Percentiles rank a stretch among this genome's conserved stretches.
These are phyloP conservation scores for Neoitamus cyanurus DNA, from an alignment of 2,888 invertebrate species.

Conservation along the genomic window DNA sequence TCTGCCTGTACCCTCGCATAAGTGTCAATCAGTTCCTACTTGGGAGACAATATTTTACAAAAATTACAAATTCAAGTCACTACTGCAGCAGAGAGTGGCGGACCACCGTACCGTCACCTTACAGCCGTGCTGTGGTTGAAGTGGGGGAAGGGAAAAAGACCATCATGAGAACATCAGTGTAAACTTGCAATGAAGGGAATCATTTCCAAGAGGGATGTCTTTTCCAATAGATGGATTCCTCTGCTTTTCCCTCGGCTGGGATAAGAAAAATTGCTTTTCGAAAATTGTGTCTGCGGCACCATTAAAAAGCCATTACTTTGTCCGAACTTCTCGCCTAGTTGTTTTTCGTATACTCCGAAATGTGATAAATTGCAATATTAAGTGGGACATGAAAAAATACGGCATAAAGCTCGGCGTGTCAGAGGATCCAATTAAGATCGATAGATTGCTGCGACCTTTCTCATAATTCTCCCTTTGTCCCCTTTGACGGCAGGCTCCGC, in stretches of 20 bases:
- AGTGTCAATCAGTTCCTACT: background rate
- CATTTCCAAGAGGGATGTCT: background rate
- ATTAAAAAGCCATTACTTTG: conserved; percentile 35
- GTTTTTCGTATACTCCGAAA: conserved; percentile 2
- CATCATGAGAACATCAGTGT: background rate
- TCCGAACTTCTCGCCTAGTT: background rate
- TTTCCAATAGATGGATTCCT: conserved; percentile 17
- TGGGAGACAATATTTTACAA: background rate
- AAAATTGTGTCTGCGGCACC: conserved; percentile 33
- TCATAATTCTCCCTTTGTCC: conserved; percentile 6
- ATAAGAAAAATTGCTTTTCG: conserved; percentile 30
- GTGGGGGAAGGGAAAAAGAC: background rate
- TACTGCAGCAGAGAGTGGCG: background rate
- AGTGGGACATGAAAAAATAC: conserved; percentile 23
- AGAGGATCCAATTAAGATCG: conserved; percentile 29
- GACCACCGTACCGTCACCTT: background rate
- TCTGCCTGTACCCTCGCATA: background rate
- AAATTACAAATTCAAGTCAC: conserved; percentile 1
- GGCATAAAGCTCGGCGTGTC: conserved; percentile 22
- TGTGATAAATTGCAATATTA: conserved; percentile 35
- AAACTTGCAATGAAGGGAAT: background rate
- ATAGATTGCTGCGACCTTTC: background rate
- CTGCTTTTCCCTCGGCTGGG: background rate
- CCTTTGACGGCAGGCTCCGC: background rate
- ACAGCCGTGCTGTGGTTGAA: background rate